Conservation (phyloP, 2,113 vertebrate genomes). For the Malaclemys terrapin region DNA sequence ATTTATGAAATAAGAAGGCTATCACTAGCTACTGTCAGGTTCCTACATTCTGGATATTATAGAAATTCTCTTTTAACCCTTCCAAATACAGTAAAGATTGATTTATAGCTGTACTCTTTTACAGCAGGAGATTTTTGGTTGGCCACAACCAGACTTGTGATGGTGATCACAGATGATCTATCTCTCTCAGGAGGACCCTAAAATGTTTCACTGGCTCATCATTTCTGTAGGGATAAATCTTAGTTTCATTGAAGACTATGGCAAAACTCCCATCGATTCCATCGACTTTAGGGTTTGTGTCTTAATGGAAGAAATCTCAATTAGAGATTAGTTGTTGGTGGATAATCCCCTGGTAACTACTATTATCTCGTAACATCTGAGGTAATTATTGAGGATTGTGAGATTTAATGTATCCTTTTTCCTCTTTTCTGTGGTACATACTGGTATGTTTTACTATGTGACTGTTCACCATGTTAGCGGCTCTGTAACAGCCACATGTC, state of each 20-base stretch:
- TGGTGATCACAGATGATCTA: not conserved
- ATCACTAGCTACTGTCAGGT: not conserved
- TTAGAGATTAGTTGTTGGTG: not conserved
- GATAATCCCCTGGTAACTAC: not conserved
- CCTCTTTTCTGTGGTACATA: not conserved
- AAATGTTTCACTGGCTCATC: accelerated
- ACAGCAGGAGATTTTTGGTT: not conserved
- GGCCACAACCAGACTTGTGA: not conserved
- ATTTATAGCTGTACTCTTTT: not conserved
- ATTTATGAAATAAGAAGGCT: not conserved
- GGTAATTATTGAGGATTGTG: not conserved
- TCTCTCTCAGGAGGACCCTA: not conserved
- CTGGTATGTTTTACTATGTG: not conserved
- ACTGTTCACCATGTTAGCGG: accelerated
- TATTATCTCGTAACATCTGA: not conserved
- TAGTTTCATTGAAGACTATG: not conserved
- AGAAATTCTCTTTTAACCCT: not conserved
- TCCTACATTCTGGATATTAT: not conserved
- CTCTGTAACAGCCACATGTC: not conserved
- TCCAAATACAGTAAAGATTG: not conserved
- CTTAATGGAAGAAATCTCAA: not conserved
- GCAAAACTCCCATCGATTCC: not conserved
- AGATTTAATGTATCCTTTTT: not conserved
- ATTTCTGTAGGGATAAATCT: not conserved
- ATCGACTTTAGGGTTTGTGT: not conserved